Evolutionary conservation across 2,797 vertebrate species (phyloP), one percentile per base, ranked within the genome.

Genomic region (Rhabdophis nuchalis): DNA sequence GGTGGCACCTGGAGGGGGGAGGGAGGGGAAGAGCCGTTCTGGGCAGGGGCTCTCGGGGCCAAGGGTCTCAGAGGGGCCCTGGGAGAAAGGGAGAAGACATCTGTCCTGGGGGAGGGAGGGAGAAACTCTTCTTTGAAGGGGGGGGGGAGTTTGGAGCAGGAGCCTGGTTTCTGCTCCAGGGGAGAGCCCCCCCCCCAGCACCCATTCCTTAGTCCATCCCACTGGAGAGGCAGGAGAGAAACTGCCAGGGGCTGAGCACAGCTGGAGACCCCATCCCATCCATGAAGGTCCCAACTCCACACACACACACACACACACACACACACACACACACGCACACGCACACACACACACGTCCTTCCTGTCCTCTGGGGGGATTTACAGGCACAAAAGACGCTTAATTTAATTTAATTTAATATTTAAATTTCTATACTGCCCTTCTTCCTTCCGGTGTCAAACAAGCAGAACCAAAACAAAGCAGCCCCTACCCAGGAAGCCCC

Each of bases 1-100:
- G n/a, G 27, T 50, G 46, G 85, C 85, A 86, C 14, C 46, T 27
- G 85, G 14, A 16, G 27, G 0, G 46, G 12, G 11, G 12, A 0
- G 4, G 58, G 58, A 41, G 41, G 23, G 4, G n/a, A 10, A 77
- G 32, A 77, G 68, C 32, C 0, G 0, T 77, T 41, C 16, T 41
- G 1, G 64, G 5, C 14, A 32, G 1, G 1, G 16, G 7, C 7
- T 18, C 7, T 3, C 68, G 0, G 1, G 8, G 18, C 1, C 8
- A 23, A 9, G 68, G 0, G n/a, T 2, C 32, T 72, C 68, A 18
- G 7, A 20, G 32, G 64, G n/a, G 5, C 16, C 16, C 16, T 46
- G 46, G 8, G 41, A 41, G 16, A 8, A 52, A 20, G 86, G 53
- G 32, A 36, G 53, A 32, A 25, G 53, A 10, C 5, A 23, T 36